These are phyloP conservation scores for Chionis minor DNA, from an alignment of 2,113 vertebrate species.

Conservation along the genomic window DNA sequence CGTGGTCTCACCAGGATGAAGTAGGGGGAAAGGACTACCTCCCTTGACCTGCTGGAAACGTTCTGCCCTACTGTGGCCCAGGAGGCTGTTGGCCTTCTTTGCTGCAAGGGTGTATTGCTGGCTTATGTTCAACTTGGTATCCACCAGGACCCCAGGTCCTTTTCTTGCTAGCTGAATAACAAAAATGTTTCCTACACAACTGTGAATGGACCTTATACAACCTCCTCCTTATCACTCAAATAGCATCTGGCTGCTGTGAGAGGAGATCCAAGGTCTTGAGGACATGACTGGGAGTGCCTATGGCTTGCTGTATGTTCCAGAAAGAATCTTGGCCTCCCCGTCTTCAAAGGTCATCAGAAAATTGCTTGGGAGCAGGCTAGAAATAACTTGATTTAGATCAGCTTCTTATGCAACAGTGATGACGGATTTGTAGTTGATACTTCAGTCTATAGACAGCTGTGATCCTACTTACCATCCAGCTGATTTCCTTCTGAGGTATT, in stretches of 20 bases:
- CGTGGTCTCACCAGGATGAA: background rate
- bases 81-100: background rate
- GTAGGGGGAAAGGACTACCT: background rate
- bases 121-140: background rate
- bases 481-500: background rate
- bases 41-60: accelerated
- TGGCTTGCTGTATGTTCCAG: background rate
- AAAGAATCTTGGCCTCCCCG: background rate
- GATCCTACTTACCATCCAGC: background rate
- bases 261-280: background rate
- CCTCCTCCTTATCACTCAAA: background rate
- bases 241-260: background rate
- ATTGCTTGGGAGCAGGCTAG: background rate
- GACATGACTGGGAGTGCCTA: background rate
- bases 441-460: background rate
- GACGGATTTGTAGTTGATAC: background rate
- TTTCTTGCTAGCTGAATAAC: background rate
- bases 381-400: background rate
- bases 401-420: background rate
- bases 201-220: background rate
- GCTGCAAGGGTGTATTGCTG: background rate
- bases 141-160: background rate
- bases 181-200: background rate
- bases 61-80: background rate
- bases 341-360: background rate